phyloP scores from a whole-genome alignment of 1,140 invertebrate genomes.

The Oppia nitens region DNA sequence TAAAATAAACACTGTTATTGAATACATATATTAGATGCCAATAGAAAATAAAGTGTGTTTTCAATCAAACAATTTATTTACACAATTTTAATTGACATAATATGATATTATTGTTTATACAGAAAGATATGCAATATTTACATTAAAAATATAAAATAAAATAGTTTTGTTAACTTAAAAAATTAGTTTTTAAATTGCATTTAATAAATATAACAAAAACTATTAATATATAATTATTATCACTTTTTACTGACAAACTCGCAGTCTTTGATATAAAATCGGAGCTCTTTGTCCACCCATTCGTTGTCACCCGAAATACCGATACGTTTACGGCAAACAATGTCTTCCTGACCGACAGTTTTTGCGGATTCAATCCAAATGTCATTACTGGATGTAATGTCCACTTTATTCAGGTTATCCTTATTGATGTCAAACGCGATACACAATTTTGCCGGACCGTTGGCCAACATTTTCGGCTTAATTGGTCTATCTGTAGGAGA shows the following conservation, averaged over 20 bases:
- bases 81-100: no score
- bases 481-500: constrained; percentile 25
- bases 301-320: constrained; percentile 47
- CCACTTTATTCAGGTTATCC: constrained; percentile 40
- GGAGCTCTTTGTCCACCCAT: constrained; percentile 44
- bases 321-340: constrained; percentile 41
- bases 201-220: no score
- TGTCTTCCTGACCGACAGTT: constrained; percentile 23
- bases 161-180: no score
- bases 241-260: constrained; percentile 18
- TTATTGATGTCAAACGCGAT: constrained; percentile 42
- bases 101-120: no score
- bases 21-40: no score
- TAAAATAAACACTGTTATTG: no score
- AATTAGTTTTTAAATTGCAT: no score
- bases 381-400: constrained; percentile 32
- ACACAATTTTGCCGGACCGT: constrained; percentile 60
- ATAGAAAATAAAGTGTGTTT: no score
- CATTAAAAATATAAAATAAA: no score
- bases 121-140: no score
- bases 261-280: constrained; percentile 36
- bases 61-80: no score
- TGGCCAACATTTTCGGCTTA: constrained; percentile 37
- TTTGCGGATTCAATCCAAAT: constrained; percentile 45
- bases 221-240: no score